Evolutionary conservation across 1,140 invertebrate genomes (phyloP), one percentile per base, ranked within the genome.

Genomic region (Nilaparvata lugens): DNA sequence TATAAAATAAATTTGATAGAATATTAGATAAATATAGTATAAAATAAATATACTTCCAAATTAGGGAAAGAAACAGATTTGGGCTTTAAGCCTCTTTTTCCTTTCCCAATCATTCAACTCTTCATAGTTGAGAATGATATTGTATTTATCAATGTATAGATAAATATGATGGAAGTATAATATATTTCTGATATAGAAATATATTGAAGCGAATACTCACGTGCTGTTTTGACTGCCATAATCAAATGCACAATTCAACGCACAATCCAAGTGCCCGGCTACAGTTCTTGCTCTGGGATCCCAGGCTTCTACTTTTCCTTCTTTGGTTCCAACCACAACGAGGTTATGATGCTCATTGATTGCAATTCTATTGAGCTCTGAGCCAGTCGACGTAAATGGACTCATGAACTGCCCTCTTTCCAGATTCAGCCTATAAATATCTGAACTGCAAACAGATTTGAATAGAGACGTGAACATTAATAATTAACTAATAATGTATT

Each of bases 221-320:
- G 31, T 11, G 9, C 13, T 11, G 7, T 35, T 6, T 4, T 35
- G 31, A 35, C 7, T 9, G 31, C 31, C 31, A n/a, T n/a, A n/a
- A n/a, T n/a, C n/a, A n/a, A 40, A 9, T 40, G 38, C 68, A 68
- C 79, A 83, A 69, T 85, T 84, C 43, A 93, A 76, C 11, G 87
- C 93, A 75, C 89, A 93, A 75, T 98, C 95, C 4, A 99, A 73
- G 28, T 82, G 79, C 25, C 85, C 89, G 64, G 89, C 89, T 72
- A 84, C 79, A 23, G 79, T 81, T 66, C 86, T 83, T 2, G 78
- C 79, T 60, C 95, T 77, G 35, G 93, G 91, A 79, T 99, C 97
- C 93, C 93, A 99, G 1, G 93, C 94, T 76, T 98, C 95, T 4
- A 99, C 82, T 70, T 83, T 85, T 0, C 96, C 96, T 73, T 95